Percentiles rank a stretch among this genome's conserved stretches.
phyloP scores from a whole-genome alignment of 1,140 invertebrate genomes.

The Bombus polaris region DNA sequence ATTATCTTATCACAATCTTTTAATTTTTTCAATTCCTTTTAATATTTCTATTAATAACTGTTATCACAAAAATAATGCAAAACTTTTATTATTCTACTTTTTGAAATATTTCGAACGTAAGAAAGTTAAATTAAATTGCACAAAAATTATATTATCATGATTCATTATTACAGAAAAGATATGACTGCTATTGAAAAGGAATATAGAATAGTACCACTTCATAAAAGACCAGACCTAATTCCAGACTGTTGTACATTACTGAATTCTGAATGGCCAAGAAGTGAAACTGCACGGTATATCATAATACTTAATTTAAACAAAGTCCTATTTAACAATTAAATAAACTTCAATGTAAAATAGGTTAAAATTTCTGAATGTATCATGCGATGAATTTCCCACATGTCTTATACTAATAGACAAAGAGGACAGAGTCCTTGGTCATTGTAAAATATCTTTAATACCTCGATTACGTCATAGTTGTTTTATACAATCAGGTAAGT shows the following conservation, averaged over 20 bases:
- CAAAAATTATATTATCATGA: not conserved
- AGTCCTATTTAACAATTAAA: not conserved
- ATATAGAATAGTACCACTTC: slow-evolving; percentile 85
- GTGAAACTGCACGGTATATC: slow-evolving; percentile 86
- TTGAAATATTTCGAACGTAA: not conserved
- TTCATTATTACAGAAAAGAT: slow-evolving; percentile 65
- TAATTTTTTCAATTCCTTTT: not conserved
- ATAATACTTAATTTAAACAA: slow-evolving; percentile 12
- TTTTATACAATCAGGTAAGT: slow-evolving; percentile 87
- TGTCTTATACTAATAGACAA: slow-evolving; percentile 86
- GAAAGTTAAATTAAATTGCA: not conserved
- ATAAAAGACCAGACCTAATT: slow-evolving; percentile 87
- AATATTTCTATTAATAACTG: not conserved
- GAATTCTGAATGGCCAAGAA: slow-evolving; percentile 91
- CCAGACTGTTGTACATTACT: slow-evolving; percentile 88
- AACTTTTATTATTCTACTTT: not conserved
- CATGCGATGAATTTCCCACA: slow-evolving; percentile 88
- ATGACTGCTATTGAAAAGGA: slow-evolving; percentile 72
- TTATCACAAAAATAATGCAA: not conserved
- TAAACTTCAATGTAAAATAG: slow-evolving; percentile 65
- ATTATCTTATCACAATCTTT: not conserved
- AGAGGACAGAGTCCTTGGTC: slow-evolving; percentile 86
- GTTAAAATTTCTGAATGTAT: slow-evolving; percentile 87
- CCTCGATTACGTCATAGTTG: slow-evolving; percentile 86
- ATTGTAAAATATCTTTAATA: slow-evolving; percentile 89